These are phyloP conservation scores for Nannospalax galili DNA, from an alignment of 2,113 vertebrate species.

Conservation along the genomic window DNA sequence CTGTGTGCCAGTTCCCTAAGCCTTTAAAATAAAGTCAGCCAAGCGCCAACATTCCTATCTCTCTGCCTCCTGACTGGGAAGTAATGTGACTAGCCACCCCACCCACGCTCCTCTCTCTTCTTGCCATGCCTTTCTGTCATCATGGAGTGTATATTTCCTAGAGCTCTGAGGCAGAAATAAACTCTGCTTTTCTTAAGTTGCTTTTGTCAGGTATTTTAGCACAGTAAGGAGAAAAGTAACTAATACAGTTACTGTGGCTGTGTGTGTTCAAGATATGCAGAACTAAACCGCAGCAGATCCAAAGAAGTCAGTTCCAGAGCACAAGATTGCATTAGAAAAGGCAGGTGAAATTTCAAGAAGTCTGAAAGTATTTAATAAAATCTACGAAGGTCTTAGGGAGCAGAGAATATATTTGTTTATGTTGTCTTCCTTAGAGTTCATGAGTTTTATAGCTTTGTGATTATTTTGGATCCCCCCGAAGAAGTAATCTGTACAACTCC, in stretches of 20 bases:
- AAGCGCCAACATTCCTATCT: neutral
- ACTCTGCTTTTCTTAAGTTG: neutral
- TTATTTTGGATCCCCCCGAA: conserved; percentile 38
- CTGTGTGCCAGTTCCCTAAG: too few relatives aligned
- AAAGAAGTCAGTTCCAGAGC: neutral
- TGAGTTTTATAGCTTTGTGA: neutral
- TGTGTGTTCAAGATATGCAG: neutral
- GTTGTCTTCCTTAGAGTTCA: neutral
- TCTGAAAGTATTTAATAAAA: neutral
- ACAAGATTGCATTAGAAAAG: neutral
- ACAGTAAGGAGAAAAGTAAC: neutral
- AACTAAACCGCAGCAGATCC: neutral
- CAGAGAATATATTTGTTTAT: neutral
- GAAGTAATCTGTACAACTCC: neutral
- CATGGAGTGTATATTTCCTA: too few relatives aligned
- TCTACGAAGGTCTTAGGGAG: neutral
- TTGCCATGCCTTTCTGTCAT: neutral
- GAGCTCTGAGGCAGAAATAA: neutral
- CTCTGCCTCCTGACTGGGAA: neutral
- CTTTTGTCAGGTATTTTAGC: neutral
- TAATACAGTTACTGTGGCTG: neutral
- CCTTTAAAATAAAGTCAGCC: neutral
- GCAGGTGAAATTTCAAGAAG: neutral
- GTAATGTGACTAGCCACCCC: neutral
- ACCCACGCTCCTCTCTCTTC: too few relatives aligned